A percentile compares a stretch with the other conserved stretches of the same genome.
phyloP scores from a whole-genome alignment of 2,797 vertebrate genomes.

The Salmo trutta region DNA sequence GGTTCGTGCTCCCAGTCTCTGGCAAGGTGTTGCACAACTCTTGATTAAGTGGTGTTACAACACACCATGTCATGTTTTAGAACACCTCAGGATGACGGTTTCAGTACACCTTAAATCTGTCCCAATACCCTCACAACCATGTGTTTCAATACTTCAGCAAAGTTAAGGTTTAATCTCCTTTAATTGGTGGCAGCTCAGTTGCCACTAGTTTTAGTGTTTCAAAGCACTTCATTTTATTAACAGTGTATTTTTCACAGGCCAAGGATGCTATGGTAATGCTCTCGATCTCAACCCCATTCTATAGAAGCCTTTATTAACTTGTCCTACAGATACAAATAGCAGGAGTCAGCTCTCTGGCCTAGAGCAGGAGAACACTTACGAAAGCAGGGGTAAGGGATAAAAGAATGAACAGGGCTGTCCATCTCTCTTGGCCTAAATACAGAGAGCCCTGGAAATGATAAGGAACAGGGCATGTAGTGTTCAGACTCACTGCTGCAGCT shows the following conservation, averaged over 20 bases:
- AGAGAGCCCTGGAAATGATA: constrained; percentile 65
- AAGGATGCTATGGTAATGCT: background rate
- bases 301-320: background rate
- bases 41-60: too few species aligned
- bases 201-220: too few species aligned
- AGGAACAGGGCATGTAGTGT: constrained; percentile 35
- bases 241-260: background rate
- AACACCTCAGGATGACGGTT: too few species aligned
- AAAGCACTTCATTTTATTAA: too few species aligned
- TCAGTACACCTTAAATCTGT: too few species aligned
- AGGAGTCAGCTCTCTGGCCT: background rate
- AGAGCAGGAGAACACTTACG: background rate
- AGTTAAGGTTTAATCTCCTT: too few species aligned
- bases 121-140: too few species aligned
- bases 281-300: background rate
- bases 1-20: too few species aligned
- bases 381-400: background rate
- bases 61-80: too few species aligned
- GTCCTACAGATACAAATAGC: background rate
- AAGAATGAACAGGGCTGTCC: background rate
- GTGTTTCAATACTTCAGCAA: too few species aligned
- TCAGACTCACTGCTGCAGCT: constrained; percentile 37
- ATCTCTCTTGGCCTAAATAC: constrained; percentile 65
- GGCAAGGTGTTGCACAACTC: too few species aligned
- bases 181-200: too few species aligned